Percentiles rank a stretch among this genome's conserved stretches.
Conservation (phyloP, 2,797 vertebrate genomes). For the Spinus olivaceus region DNA sequence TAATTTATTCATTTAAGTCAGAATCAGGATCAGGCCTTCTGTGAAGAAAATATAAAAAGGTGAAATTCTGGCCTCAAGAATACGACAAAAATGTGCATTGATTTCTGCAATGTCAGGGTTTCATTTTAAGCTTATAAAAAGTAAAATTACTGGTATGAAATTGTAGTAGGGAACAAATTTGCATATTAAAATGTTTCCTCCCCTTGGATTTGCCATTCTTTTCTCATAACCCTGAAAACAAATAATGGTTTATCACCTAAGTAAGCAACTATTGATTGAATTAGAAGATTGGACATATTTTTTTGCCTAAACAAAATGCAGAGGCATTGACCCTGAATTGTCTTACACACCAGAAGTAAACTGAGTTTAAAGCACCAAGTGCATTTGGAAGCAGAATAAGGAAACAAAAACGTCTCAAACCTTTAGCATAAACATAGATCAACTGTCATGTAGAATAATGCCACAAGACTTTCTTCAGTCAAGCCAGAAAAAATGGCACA, state of each 20-base stretch:
- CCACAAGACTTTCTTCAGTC: slow-evolving; percentile 35
- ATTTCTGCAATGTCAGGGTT: background rate
- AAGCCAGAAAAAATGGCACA: slow-evolving; percentile 9
- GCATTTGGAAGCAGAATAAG: slow-evolving; percentile 3
- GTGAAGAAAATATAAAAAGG: background rate
- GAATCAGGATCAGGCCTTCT: background rate
- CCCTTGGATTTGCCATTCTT: background rate
- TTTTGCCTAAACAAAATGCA: slow-evolving; percentile 7
- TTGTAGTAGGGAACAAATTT: background rate
- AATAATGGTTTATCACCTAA: slow-evolving; percentile 9
- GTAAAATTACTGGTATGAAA: background rate
- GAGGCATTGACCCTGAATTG: slow-evolving; percentile 37
- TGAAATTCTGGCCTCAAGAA: background rate
- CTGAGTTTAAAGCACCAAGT: background rate
- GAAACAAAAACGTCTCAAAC: slow-evolving; percentile 27
- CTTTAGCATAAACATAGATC: slow-evolving; percentile 55
- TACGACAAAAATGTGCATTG: background rate
- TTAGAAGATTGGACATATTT: background rate
- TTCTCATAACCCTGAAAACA: background rate
- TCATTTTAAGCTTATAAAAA: background rate
- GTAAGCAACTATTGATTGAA: background rate
- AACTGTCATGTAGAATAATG: slow-evolving; percentile 49
- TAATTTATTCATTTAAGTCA: slow-evolving; percentile 4
- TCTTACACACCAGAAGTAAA: slow-evolving; percentile 9
- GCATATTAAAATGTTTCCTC: background rate